A percentile compares a stretch with the other conserved stretches of the same genome.
These are phyloP conservation scores for Sebastes minor DNA, from an alignment of 2,797 vertebrate genomes.

Conservation along the genomic window DNA sequence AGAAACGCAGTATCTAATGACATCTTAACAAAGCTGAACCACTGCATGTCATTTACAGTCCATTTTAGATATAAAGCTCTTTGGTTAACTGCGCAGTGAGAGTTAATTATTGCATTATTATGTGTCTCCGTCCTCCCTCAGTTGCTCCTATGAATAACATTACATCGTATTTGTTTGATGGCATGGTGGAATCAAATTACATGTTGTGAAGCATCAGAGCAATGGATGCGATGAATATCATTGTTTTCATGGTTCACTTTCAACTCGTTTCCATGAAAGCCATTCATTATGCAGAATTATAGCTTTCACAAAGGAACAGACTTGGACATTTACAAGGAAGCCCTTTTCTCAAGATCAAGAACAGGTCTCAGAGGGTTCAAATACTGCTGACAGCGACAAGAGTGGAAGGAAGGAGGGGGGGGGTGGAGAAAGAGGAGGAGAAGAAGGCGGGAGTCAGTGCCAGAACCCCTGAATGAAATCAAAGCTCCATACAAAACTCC, in stretches of 20 bases:
- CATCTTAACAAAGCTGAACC: neutral
- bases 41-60: slow-evolving; percentile 8
- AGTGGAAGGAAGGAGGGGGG: slow-evolving; percentile 26
- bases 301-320: slow-evolving; percentile 58
- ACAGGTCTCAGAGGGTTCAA: slow-evolving; percentile 70
- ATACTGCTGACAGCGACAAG: slow-evolving; percentile 64
- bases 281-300: slow-evolving; percentile 64
- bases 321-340: slow-evolving; percentile 69
- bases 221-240: slow-evolving; percentile 51
- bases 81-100: slow-evolving; percentile 8
- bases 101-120: slow-evolving; percentile 41
- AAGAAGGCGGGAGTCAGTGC: slow-evolving; percentile 50
- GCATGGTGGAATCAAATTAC: slow-evolving; percentile 36
- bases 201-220: slow-evolving; percentile 24
- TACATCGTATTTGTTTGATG: slow-evolving; percentile 50
- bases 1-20: neutral
- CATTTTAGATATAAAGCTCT: slow-evolving; percentile 16
- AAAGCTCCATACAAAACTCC: slow-evolving; percentile 73
- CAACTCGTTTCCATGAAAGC: slow-evolving; percentile 55
- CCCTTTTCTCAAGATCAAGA: slow-evolving; percentile 70
- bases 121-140: slow-evolving; percentile 4
- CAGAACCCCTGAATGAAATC: slow-evolving; percentile 73
- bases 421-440: slow-evolving; percentile 46
- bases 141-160: slow-evolving; percentile 48
- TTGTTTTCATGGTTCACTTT: slow-evolving; percentile 61